A percentile compares a stretch with the other conserved stretches of the same genome.
These are phyloP conservation scores for Sturnus vulgaris DNA, from an alignment of 2,113 vertebrate genomes.

Conservation along the genomic window DNA sequence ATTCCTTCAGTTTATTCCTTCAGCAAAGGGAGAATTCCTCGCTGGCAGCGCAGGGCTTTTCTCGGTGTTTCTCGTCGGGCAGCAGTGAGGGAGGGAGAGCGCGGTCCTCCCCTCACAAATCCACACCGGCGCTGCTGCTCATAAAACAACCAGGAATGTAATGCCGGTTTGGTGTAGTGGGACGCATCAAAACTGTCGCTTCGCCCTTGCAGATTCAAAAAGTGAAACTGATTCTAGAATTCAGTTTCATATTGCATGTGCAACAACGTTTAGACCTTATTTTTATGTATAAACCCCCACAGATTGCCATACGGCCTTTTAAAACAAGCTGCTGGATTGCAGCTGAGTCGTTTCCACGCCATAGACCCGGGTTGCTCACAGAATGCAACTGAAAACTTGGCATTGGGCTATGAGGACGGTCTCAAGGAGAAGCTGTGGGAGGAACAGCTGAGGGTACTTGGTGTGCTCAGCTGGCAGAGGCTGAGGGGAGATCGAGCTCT, in stretches of 20 bases:
- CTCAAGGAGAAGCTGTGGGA: neutral
- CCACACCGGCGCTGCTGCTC: accelerated
- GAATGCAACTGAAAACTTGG: neutral
- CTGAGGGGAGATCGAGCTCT: neutral
- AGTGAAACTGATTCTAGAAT: neutral
- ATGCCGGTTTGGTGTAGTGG: neutral
- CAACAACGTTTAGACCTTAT: neutral
- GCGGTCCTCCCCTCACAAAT: neutral
- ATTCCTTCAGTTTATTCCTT: neutral
- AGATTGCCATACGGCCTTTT: neutral
- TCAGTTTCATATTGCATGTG: neutral
- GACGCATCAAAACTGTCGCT: neutral
- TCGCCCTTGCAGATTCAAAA: neutral
- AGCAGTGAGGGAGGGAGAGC: neutral
- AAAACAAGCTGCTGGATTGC: neutral
- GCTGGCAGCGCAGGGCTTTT: neutral
- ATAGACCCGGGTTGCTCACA: accelerated
- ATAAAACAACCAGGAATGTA: too few relatives aligned
- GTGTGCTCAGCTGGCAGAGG: neutral
- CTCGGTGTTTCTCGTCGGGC: neutral
- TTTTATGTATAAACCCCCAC: neutral
- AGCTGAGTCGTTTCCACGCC: neutral
- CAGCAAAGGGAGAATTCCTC: neutral
- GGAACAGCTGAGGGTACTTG: neutral
- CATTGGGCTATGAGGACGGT: accelerated